phyloP scores from a whole-genome alignment of 35 echinoderm and acorn worm species.

The Heliocidaris tuberculata region DNA sequence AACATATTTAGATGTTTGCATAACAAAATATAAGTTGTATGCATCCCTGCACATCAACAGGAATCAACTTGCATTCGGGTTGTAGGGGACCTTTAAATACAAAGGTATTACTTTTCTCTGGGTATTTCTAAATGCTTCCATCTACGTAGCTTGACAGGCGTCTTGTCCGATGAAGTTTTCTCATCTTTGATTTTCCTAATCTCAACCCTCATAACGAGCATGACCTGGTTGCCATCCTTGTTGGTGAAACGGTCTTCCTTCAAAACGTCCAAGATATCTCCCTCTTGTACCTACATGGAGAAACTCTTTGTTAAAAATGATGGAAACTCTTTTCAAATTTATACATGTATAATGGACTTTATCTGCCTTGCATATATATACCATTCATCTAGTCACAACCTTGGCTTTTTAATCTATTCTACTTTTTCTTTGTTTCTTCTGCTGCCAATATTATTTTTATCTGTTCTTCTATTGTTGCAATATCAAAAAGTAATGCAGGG shows the following conservation, averaged over 20 bases:
- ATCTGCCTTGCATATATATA: too few species aligned
- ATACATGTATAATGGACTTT: background rate
- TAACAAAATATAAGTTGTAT: too few species aligned
- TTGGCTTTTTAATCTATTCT: background rate
- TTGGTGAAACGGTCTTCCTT: conserved; percentile 43
- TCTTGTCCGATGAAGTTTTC: conserved; percentile 53
- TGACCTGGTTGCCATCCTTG: background rate
- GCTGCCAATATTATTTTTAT: background rate
- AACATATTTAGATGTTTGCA: too few species aligned
- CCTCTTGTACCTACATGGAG: conserved; percentile 59
- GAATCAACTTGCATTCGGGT: too few species aligned
- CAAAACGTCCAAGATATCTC: conserved; percentile 72
- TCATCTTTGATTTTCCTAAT: conserved; percentile 54
- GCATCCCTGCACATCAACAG: too few species aligned
- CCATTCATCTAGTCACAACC: too few species aligned
- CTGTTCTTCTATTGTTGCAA: background rate
- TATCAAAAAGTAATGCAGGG: too few species aligned
- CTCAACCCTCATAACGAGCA: conserved; percentile 63
- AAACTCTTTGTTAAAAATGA: background rate
- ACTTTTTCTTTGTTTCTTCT: background rate
- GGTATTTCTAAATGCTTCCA: conserved; percentile 66
- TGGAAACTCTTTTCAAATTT: background rate
- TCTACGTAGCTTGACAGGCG: conserved; percentile 61
- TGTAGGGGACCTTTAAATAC: too few species aligned
- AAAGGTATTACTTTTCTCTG: conserved; percentile 9